Evolutionary conservation across 2,113 vertebrate species (phyloP), one percentile per base, ranked within the genome.

Genomic region (Pseudorasbora parva): DNA sequence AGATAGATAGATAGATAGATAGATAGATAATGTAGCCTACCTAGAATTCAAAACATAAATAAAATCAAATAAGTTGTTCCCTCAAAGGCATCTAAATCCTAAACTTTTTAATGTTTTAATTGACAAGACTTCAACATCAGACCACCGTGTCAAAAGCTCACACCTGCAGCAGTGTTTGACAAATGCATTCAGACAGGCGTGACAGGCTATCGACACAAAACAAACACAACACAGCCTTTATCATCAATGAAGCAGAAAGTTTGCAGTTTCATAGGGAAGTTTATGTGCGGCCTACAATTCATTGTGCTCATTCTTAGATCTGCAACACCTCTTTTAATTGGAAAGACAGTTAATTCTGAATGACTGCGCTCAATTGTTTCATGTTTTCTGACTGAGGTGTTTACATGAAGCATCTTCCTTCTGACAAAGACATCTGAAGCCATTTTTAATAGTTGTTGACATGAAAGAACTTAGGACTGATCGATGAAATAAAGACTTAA

Each of bases 121-220:
- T 10, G 73, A 83, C 10, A 23, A 33, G 17, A 37, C 30, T 43
- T 30, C 6, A 41, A 33, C 49, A 8, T 25, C 33, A 75, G 56
- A 33, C 17, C 71, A 33, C 56, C 19, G 3, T 57, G 74, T 54
- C 74, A 68, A 30, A n/a, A 0, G 47, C 66, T 78, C 60, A 85
- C 86, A 85, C 83, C 83, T 85, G 86, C 84, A 66, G 74, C 49
- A 68, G 86, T 27, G 80, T 74, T 37, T 79, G 83, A 87, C 5
- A 2, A 75, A 85, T 23, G 74, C 78, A 69, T 23, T 85, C 86
- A 85, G 86, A 87, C 80, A 82, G 80, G 75, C 80, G 66, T 68
- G 37, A 82, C 74, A 41, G 47, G 62, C 59, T 59, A 45, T 45
- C 21, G 2, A 62, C 76, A 79, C 23, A 51, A 47, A 19, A 25